Base-by-base conservation (phyloP, 2,888 invertebrate genomes). In the Philonicus albiceps region DNA sequence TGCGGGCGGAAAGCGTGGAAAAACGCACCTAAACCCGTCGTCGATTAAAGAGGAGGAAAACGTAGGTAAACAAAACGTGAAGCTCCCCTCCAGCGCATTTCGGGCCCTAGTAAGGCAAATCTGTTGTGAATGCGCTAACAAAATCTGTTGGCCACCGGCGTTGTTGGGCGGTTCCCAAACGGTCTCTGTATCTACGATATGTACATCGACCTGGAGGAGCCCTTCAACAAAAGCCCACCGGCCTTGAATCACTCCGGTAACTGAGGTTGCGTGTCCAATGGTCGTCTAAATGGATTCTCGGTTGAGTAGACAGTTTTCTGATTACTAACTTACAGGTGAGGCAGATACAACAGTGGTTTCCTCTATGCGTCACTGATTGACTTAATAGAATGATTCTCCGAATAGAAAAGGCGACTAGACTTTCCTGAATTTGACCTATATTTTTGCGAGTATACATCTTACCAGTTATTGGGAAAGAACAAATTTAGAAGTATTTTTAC, bases 81-180 rank as follows among this genome's bases (percentile, higher is more conserved):
- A 13, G 53, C 16, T 49, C 22, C 40, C 31, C 53, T 53, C 80
- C 53, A 4, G 4, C 80, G 5, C 19, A 3, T 43, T 43, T 43
- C 40, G 13, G 40, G 40, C 40, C 16, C 40, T 43, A 11, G 6
- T 11, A 37, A 37, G 11, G 27, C 16, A 22, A 6, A 16, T 19
- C 7, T 40, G 1, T 30, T 31, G 11, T n/a, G 53, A 53, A 80
- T 49, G 8, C 4, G 8, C 4, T 80, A 43, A 49, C 30, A 22
- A n/a, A n/a, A 53, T 80, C 13, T 80, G 80, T 80, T 80, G 22
- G 80, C 22, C n/a, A 19, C 40, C 40, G 80, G 40, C 49, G 80
- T 80, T 80, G 80, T 53, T 80, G 80, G 80, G 80, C 80, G 80
- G 80, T 30, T 31, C 49, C 80, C 27, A 19, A 31, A 31, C 13